Conservation (phyloP, 1,140 invertebrate genomes). For the Drosophila nasuta region DNA sequence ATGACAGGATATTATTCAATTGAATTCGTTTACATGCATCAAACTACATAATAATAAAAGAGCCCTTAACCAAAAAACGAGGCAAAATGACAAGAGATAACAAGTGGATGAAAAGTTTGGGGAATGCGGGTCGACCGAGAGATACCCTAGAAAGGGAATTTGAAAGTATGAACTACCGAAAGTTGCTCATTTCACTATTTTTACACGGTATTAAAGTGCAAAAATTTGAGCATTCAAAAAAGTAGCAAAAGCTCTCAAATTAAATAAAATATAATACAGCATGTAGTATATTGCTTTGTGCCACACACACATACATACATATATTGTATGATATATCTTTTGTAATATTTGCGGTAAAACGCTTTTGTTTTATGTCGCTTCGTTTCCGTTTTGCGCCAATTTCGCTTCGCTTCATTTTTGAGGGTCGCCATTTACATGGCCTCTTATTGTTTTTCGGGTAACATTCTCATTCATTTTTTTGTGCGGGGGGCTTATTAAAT, state of each 20-base stretch:
- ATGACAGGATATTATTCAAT: conserved; percentile 84
- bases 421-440: conserved; percentile 56
- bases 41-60: conserved; percentile 81
- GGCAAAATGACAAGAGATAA: conserved; percentile 17
- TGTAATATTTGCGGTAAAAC: conserved; percentile 55
- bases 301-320: conserved; percentile 6
- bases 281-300: not conserved
- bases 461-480: conserved; percentile 69
- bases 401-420: conserved; percentile 16
- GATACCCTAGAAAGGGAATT: conserved; percentile 7
- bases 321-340: conserved; percentile 63
- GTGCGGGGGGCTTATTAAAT: conserved; percentile 65
- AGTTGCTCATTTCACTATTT: not conserved
- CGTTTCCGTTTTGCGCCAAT: conserved; percentile 28
- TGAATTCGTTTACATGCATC: conserved; percentile 82
- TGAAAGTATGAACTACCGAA: too few relatives aligned
- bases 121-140: not conserved
- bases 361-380: conserved; percentile 50
- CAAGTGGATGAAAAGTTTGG: not conserved
- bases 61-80: conserved; percentile 62
- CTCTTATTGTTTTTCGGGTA: conserved; percentile 38
- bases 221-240: conserved; percentile 55
- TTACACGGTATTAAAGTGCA: conserved; percentile 31
- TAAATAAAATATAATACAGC: conserved; percentile 13
- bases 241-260: conserved; percentile 31